A percentile compares a stretch with the other conserved stretches of the same genome.
Evolutionary conservation across 2,113 vertebrate genomes (phyloP).

Genomic region (Nematolebias whitei): DNA sequence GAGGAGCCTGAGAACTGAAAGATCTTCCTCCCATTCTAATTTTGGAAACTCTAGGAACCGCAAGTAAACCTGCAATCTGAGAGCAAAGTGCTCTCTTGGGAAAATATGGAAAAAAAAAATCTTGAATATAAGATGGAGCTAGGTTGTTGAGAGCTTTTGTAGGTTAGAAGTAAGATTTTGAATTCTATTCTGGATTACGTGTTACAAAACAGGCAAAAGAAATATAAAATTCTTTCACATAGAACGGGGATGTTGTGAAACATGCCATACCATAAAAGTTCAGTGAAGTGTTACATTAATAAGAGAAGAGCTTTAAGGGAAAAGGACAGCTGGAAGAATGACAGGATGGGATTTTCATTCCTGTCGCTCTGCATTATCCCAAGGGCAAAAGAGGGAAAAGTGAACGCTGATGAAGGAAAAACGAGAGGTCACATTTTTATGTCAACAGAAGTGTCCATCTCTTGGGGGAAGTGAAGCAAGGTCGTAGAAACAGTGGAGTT

Average conservation of each 20-base stretch:
- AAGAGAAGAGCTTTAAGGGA: slow-evolving; percentile 9
- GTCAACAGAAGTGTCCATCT: slow-evolving; percentile 36
- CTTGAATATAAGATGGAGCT: too few relatives aligned
- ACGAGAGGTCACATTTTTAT: slow-evolving; percentile 40
- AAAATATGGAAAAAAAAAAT: too few relatives aligned
- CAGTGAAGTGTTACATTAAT: slow-evolving; percentile 4
- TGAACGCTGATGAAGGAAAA: slow-evolving; percentile 37
- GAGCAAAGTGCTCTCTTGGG: too few relatives aligned
- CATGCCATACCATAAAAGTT: background rate
- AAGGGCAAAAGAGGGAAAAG: slow-evolving; percentile 54
- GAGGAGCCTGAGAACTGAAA: too few relatives aligned
- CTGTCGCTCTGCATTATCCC: slow-evolving; percentile 16
- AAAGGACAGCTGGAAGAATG: slow-evolving; percentile 41
- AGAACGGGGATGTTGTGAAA: slow-evolving; percentile 14
- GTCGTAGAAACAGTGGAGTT: slow-evolving; percentile 3
- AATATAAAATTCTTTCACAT: slow-evolving; percentile 20
- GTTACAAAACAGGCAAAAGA: too few relatives aligned
- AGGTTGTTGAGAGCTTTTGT: too few relatives aligned
- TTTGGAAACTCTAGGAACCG: too few relatives aligned
- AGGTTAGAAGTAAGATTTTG: too few relatives aligned
- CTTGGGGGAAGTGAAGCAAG: background rate
- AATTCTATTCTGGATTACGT: too few relatives aligned
- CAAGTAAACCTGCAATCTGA: too few relatives aligned
- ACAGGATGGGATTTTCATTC: slow-evolving; percentile 62
- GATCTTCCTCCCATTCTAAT: too few relatives aligned